These are phyloP conservation scores for Epizoanthus rinbou DNA, from an alignment of 92 coral and sea anemone genomes.

Conservation along the genomic window DNA sequence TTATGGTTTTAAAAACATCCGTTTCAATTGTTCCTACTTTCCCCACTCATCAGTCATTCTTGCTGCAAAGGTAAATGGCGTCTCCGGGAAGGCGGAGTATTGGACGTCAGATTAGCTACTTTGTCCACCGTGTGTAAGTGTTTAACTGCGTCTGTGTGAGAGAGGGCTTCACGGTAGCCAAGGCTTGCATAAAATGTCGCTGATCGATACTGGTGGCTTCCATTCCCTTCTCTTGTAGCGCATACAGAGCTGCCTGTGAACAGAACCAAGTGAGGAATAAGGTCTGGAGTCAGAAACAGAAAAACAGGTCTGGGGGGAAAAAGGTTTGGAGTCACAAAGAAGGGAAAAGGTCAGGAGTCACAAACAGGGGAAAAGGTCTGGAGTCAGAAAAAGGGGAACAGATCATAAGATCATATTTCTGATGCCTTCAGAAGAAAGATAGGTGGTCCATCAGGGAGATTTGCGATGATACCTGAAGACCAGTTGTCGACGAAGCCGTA, in stretches of 20 bases:
- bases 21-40: neutral
- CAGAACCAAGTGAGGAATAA: neutral
- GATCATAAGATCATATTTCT: too few relatives aligned
- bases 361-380: too few relatives aligned
- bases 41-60: neutral
- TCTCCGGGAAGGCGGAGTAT: neutral
- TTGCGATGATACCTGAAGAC: too few relatives aligned
- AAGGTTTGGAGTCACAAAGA: neutral
- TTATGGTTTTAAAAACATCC: too few relatives aligned
- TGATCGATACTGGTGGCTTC: slow-evolving; percentile 65
- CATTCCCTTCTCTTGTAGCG: slow-evolving; percentile 87
- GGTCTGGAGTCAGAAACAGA: neutral
- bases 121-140: slow-evolving; percentile 50
- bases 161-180: slow-evolving; percentile 75
- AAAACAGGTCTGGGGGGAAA: neutral
- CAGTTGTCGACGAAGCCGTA: too few relatives aligned
- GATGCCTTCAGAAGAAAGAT: too few relatives aligned
- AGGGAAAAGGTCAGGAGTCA: too few relatives aligned
- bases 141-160: slow-evolving; percentile 68
- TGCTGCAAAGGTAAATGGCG: neutral
- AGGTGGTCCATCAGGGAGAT: too few relatives aligned
- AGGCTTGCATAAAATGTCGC: slow-evolving; percentile 84
- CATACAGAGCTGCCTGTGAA: slow-evolving; percentile 83
- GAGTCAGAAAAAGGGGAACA: too few relatives aligned
- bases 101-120: neutral